Evolutionary conservation across 2,113 vertebrate species (phyloP), one percentile per base, ranked within the genome.

Genomic region (Tor tambroides): DNA sequence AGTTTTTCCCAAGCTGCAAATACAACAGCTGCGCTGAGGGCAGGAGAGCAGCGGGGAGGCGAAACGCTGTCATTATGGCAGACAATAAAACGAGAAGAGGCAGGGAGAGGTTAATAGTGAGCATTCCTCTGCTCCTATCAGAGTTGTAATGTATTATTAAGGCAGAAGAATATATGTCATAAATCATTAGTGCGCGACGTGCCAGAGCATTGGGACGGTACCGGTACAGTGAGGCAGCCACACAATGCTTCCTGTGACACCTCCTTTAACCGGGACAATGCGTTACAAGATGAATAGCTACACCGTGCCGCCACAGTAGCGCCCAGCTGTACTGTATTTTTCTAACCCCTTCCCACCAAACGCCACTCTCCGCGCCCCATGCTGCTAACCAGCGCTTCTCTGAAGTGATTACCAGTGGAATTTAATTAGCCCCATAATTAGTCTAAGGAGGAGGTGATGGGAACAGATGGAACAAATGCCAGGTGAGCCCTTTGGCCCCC

Each of bases 371-470:
- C 10, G 32, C 7, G 21, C 6, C 49, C 35, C 63, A 38, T 59
- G 21, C n/a, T 7, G 72, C 28, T 81, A 78, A 83, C 21, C 30
- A 85, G 86, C 21, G 28, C 74, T 90, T 38, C 82, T 54, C 85
- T 85, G 61, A 84, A 77, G 83, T 41, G 83, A 83, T 61, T 88
- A 89, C 63, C 89, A 88, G 87, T 35, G 65, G 78, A 85, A 91
- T 92, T 92, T 91, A 91, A 92, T 92, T 92, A 91, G 90, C 87
- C 87, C 86, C 76, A 78, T 93, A 92, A 94, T 93, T 90, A 94
- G 87, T 86, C 87, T 86, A 87, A 90, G 87, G 86, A 92, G 88
- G 84, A 65, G 90, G 89, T 88, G 63, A 85, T 84, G 78, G 79
- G 74, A 87, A 49, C 87, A 91, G 86, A 93, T 90, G 90, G 89